Conservation (phyloP, 2,797 vertebrate species). For the Microtus obscurus region DNA sequence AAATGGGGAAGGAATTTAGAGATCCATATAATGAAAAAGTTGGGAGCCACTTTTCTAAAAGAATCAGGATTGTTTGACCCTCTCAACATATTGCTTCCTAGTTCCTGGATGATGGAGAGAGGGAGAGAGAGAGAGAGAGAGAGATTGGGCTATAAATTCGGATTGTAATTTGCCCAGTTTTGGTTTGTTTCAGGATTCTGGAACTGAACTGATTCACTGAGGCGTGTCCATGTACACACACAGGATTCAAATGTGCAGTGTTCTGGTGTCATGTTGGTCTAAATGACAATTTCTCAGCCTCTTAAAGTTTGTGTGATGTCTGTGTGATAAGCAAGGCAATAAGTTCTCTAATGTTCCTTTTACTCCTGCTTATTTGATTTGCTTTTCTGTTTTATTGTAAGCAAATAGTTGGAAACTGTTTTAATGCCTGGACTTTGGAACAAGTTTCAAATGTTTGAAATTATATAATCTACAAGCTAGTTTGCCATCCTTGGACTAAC, state of each 20-base stretch:
- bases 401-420: constrained; percentile 67
- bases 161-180: constrained; percentile 64
- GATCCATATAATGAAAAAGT: constrained; percentile 58
- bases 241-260: constrained; percentile 64
- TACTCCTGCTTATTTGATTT: constrained; percentile 62
- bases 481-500: constrained; percentile 68
- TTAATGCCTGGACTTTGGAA: constrained; percentile 70
- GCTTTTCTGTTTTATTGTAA: constrained; percentile 58
- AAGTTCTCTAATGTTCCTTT: constrained; percentile 71
- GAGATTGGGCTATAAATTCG: constrained; percentile 44
- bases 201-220: constrained; percentile 63
- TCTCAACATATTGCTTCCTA: constrained; percentile 53
- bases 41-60: constrained; percentile 70
- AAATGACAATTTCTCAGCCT: constrained; percentile 61
- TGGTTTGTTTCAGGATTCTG: constrained; percentile 61
- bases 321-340: constrained; percentile 72
- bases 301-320: constrained; percentile 69
- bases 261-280: constrained; percentile 65
- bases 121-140: background rate
- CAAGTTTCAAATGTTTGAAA: constrained; percentile 71
- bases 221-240: constrained; percentile 51
- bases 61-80: constrained; percentile 43
- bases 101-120: constrained; percentile 62
- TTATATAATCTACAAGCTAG: constrained; percentile 65
- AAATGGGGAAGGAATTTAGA: constrained; percentile 61